Conservation (phyloP, 2,113 vertebrate genomes). For the Nothocercus julius region DNA sequence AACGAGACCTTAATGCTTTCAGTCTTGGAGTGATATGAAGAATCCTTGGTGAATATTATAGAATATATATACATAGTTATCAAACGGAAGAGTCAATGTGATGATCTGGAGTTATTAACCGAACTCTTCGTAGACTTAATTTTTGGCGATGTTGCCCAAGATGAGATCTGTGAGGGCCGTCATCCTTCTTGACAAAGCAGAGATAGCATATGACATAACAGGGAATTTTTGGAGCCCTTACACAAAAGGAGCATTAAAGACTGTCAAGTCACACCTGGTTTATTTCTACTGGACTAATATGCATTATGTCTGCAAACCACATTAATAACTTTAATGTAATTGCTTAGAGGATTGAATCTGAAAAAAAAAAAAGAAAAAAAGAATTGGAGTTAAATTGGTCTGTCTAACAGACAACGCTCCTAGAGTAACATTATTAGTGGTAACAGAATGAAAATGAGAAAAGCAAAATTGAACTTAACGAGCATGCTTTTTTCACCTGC, state of each 20-base stretch:
- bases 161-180: background rate
- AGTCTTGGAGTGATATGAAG: background rate
- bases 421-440: background rate
- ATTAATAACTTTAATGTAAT: background rate
- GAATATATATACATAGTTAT: background rate
- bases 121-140: background rate
- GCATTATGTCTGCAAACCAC: background rate
- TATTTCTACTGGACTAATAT: background rate
- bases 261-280: conserved; percentile 1
- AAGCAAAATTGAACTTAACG: background rate
- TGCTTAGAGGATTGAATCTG: background rate
- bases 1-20: background rate
- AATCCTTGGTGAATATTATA: background rate
- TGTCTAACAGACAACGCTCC: background rate
- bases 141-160: background rate
- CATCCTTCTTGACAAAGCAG: background rate
- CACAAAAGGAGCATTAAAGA: background rate
- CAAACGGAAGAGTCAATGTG: background rate
- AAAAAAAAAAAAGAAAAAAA: background rate
- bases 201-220: background rate
- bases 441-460: conserved; percentile 10
- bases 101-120: background rate
- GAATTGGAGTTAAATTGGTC: background rate
- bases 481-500: background rate
- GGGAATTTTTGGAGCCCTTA: background rate